Evolutionary conservation across 64 coral and sea anemone species (phyloP), one percentile per base, ranked within the genome.

Genomic region (Exaiptasia diaphana): DNA sequence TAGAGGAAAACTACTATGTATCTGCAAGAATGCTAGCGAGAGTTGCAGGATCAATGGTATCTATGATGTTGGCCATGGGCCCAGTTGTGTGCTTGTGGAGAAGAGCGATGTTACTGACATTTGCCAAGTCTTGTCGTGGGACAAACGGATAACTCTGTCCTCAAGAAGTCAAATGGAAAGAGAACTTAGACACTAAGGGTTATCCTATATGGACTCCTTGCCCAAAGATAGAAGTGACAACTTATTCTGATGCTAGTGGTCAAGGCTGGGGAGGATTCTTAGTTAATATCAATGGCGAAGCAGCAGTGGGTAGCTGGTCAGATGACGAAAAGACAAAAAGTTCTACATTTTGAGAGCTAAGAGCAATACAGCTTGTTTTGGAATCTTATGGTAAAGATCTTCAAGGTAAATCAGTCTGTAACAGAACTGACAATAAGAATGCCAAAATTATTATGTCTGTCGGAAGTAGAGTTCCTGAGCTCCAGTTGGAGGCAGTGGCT

Each of bases 1-100:
- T n/a, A n/a, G n/a, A n/a, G n/a, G n/a, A n/a, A n/a, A n/a, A n/a
- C n/a, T n/a, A n/a, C n/a, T n/a, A n/a, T n/a, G n/a, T n/a, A n/a
- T n/a, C n/a, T n/a, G 85, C 76, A 29, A 43, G 76, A 21, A 43
- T 12, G 11, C 40, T 80, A 27, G 49, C 86, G 17, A 48, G 76
- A 12, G 41, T 87, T 44, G 78, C 85, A 52, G 44, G 85, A 29
- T 53, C 50, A 13, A 50, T 82, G 68, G 77, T 90, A 17, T 90
- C 87, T 13, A 90, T 90, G 87, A 58, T 6, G 46, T 58, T 90
- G 55, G 78, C 71, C 13, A 23, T 82, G 14, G 87, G 87, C 20
- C 87, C 78, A 3, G 77, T 89, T 22, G 86, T 76, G 37, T 44
- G 57, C 18, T 56, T 90, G 2, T 90, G 70, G 78, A 90, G 71